These are phyloP conservation scores for Vespertilio murinus DNA, from an alignment of 2,797 vertebrate genomes.

Conservation along the genomic window DNA sequence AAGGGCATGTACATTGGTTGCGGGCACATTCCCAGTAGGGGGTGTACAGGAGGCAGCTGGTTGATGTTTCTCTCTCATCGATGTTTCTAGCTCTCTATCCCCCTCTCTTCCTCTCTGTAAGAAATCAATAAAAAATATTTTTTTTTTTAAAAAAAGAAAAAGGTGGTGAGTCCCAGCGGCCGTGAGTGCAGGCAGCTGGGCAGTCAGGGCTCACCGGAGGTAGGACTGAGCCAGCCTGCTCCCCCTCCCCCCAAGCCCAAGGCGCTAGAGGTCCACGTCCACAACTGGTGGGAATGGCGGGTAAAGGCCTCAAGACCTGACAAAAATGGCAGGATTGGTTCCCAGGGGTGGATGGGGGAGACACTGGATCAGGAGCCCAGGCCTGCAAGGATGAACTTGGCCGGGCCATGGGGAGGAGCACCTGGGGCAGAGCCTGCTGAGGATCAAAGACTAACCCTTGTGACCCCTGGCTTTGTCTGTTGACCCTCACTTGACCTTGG, in stretches of 20 bases:
- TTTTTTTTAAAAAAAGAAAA: too few relatives aligned
- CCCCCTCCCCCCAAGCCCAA: neutral
- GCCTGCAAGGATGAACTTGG: neutral
- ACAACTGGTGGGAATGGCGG: neutral
- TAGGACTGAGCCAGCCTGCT: neutral
- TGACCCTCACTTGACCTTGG: neutral
- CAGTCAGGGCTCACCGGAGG: neutral
- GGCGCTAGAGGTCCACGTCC: neutral
- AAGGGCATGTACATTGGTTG: too few relatives aligned
- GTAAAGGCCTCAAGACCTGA: neutral
- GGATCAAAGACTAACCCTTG: neutral
- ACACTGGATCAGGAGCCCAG: neutral
- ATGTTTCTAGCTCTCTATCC: too few relatives aligned
- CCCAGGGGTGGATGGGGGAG: fast-evolving
- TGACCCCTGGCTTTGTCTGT: neutral
- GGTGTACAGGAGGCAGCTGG: too few relatives aligned
- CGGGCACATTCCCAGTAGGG: too few relatives aligned
- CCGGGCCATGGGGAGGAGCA: neutral
- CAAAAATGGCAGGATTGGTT: neutral
- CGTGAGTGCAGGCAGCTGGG: neutral
- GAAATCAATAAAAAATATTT: too few relatives aligned
- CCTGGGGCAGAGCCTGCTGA: neutral
- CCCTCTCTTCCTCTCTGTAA: too few relatives aligned
- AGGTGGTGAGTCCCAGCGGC: fast-evolving
- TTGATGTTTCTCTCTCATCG: too few relatives aligned